These are phyloP conservation scores for Brevimyrus niger DNA, from an alignment of 2,113 vertebrate species.

Conservation along the genomic window DNA sequence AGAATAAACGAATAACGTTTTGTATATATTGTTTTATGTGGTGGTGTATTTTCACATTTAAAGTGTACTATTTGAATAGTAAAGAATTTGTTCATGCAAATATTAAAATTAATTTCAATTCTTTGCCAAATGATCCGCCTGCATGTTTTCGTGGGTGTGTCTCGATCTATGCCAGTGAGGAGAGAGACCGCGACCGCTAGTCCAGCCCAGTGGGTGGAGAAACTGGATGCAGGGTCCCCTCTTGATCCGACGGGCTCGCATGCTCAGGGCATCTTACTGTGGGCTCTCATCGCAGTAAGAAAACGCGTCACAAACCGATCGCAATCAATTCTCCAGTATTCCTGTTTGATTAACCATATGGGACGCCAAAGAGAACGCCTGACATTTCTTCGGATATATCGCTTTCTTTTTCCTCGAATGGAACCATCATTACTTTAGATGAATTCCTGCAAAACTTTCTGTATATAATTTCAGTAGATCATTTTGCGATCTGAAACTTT, in stretches of 20 bases:
- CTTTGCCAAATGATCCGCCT: neutral
- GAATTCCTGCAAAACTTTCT: neutral
- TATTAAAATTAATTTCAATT: neutral
- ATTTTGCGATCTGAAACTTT: neutral
- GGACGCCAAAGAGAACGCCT: neutral
- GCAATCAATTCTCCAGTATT: neutral
- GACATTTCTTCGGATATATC: neutral
- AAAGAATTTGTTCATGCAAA: neutral
- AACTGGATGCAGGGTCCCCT: conserved; percentile 49
- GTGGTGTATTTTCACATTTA: neutral
- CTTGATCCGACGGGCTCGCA: neutral
- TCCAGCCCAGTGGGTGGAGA: conserved; percentile 35
- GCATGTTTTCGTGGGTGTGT: neutral
- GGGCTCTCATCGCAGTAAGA: neutral
- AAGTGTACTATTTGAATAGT: neutral
- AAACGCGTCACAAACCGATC: neutral
- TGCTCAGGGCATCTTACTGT: neutral
- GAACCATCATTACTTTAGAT: neutral
- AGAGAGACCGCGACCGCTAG: neutral
- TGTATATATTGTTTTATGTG: neutral
- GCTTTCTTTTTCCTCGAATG: neutral
- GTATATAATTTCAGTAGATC: neutral
- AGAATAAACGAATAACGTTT: neutral
- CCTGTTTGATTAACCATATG: neutral
- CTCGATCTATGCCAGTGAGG: neutral